Evolutionary conservation across 2,888 invertebrate species (phyloP).

Genomic region (Thumatha senex): DNA sequence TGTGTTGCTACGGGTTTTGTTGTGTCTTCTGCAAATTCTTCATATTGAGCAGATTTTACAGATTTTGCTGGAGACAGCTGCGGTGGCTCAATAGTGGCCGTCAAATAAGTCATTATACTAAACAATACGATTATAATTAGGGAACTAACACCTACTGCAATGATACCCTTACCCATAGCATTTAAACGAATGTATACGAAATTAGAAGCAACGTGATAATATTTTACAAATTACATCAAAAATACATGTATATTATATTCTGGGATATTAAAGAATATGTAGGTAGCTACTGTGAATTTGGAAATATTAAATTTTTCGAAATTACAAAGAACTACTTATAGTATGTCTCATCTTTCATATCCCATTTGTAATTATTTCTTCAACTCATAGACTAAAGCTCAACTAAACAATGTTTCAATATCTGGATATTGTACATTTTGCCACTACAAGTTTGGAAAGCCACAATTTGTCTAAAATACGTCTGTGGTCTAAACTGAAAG

Average conservation of each 20-base stretch:
- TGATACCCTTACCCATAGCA: neutral
- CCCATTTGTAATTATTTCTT: neutral
- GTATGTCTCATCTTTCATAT: slow-evolving; percentile 1
- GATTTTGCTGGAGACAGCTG: neutral
- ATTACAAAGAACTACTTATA: neutral
- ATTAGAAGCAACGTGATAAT: no score
- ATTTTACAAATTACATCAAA: no score
- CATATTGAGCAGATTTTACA: no score
- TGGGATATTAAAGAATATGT: no score
- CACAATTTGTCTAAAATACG: no score
- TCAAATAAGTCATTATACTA: slow-evolving; percentile 12
- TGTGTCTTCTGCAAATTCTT: no score
- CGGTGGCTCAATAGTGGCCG: slow-evolving; percentile 50
- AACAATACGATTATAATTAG: neutral
- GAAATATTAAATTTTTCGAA: neutral
- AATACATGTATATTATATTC: no score
- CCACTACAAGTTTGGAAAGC: neutral
- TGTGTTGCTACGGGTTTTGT: neutral
- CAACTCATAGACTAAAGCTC: no score
- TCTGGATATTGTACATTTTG: neutral
- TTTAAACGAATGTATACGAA: neutral
- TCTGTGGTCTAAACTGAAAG: no score
- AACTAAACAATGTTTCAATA: neutral
- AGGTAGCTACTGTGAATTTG: neutral
- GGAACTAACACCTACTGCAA: neutral